Percentiles rank a stretch among this genome's conserved stretches.
These are phyloP conservation scores for Pecten maximus DNA, from an alignment of 2,888 invertebrate species.

Conservation along the genomic window DNA sequence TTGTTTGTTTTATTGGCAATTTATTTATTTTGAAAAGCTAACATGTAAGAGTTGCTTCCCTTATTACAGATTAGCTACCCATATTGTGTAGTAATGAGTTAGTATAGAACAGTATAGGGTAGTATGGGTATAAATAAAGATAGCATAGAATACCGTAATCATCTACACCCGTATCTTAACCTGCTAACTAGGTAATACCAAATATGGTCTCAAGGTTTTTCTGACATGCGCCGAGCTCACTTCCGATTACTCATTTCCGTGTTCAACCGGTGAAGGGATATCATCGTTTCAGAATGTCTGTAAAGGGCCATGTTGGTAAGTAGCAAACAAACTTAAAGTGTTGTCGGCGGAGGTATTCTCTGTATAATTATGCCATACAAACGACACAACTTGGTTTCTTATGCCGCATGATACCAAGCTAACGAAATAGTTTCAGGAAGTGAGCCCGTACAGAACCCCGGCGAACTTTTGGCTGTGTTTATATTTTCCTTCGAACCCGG, in stretches of 20 bases:
- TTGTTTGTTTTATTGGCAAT: too few species aligned
- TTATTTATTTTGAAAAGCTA: too few species aligned
- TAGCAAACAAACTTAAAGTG: neutral
- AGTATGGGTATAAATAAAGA: too few species aligned
- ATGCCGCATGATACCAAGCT: neutral
- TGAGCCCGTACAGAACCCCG: neutral
- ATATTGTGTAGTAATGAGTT: too few species aligned
- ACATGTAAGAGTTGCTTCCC: too few species aligned
- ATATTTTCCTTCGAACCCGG: neutral
- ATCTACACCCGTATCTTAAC: neutral
- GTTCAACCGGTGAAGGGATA: neutral
- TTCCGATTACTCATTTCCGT: constrained; percentile 33
- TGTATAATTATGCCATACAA: neutral
- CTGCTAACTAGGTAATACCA: neutral
- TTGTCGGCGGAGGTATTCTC: neutral
- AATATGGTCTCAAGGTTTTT: constrained; percentile 2
- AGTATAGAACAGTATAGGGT: too few species aligned
- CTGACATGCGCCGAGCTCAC: neutral
- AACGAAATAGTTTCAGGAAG: neutral
- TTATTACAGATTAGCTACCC: too few species aligned
- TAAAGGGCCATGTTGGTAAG: neutral
- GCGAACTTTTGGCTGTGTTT: neutral
- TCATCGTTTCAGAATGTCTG: neutral
- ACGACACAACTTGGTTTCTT: neutral
- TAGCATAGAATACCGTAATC: too few species aligned